These are phyloP conservation scores for Borostomias antarcticus DNA, from an alignment of 2,797 vertebrate species.

Conservation along the genomic window DNA sequence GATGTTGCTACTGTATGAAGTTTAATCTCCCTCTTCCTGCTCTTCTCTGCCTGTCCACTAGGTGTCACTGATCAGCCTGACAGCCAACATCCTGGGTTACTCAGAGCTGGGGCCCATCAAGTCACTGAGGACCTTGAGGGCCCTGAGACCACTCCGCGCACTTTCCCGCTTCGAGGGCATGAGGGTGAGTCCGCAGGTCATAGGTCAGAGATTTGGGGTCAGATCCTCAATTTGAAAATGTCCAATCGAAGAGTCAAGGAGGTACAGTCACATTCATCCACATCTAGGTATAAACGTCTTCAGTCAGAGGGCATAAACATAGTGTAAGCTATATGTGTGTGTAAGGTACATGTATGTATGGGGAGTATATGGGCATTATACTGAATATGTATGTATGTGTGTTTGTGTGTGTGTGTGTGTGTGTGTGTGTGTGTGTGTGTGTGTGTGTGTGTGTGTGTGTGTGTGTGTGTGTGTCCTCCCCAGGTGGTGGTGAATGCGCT, in stretches of 20 bases:
- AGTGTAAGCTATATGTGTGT: too few relatives aligned
- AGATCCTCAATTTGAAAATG: too few relatives aligned
- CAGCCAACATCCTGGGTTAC: slow-evolving; percentile 91
- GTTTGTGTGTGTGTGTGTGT: neutral
- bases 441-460: slow-evolving; percentile 1
- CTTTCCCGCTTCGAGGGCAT: slow-evolving; percentile 96
- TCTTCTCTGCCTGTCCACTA: slow-evolving; percentile 46
- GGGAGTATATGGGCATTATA: neutral
- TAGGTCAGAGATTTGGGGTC: neutral
- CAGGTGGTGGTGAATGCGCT: slow-evolving; percentile 90
- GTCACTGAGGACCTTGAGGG: slow-evolving; percentile 89
- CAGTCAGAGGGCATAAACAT: too few relatives aligned
- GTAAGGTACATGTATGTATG: too few relatives aligned
- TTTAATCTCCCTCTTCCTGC: neutral
- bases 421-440: neutral
- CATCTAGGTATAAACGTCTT: too few relatives aligned
- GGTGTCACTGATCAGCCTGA: slow-evolving; percentile 91
- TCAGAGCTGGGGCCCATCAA: slow-evolving; percentile 92
- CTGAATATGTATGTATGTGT: neutral
- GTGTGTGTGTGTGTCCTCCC: slow-evolving; percentile 6
- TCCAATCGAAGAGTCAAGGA: too few relatives aligned
- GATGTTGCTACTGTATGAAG: neutral
- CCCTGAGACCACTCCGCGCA: slow-evolving; percentile 88
- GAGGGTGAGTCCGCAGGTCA: slow-evolving; percentile 78
- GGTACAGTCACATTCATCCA: too few relatives aligned